These are phyloP conservation scores for Syrphus vitripennis DNA, from an alignment of 2,888 invertebrate species.

Conservation along the genomic window DNA sequence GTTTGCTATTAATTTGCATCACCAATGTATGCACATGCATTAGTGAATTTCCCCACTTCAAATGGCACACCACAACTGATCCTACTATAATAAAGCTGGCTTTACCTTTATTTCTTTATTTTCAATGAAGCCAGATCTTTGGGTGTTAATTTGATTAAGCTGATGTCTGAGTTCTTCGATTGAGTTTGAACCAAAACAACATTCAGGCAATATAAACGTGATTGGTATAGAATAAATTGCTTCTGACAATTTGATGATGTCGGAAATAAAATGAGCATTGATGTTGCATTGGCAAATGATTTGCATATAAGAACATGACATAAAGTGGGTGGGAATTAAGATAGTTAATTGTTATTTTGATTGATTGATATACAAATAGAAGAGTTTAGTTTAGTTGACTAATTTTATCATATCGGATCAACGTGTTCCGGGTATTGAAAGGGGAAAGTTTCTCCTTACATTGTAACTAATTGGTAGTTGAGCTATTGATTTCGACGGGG, in stretches of 20 bases:
- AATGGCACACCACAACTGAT: background rate
- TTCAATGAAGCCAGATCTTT: constrained; percentile 43
- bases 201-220: constrained; percentile 17
- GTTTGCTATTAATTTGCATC: constrained; percentile 68
- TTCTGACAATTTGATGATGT: constrained; percentile 48
- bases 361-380: too few species aligned
- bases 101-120: constrained; percentile 1
- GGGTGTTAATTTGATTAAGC: constrained; percentile 68
- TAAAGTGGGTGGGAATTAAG: constrained; percentile 18
- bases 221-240: constrained; percentile 45
- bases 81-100: constrained; percentile 13
- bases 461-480: too few species aligned
- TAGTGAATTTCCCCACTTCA: constrained; percentile 39
- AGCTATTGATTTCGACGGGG: too few species aligned
- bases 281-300: constrained; percentile 11
- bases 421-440: too few species aligned
- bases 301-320: constrained; percentile 4
- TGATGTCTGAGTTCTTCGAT: constrained; percentile 63
- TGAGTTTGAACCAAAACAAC: constrained; percentile 32
- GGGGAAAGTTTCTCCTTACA: too few species aligned
- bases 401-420: too few species aligned
- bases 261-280: constrained; percentile 15
- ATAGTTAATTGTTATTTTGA: background rate
- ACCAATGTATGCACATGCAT: constrained; percentile 69
- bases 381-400: too few species aligned